Evolutionary conservation across 2,797 vertebrate genomes (phyloP), one percentile per base, ranked within the genome.

Genomic region (Lutjanus argentimaculatus): DNA sequence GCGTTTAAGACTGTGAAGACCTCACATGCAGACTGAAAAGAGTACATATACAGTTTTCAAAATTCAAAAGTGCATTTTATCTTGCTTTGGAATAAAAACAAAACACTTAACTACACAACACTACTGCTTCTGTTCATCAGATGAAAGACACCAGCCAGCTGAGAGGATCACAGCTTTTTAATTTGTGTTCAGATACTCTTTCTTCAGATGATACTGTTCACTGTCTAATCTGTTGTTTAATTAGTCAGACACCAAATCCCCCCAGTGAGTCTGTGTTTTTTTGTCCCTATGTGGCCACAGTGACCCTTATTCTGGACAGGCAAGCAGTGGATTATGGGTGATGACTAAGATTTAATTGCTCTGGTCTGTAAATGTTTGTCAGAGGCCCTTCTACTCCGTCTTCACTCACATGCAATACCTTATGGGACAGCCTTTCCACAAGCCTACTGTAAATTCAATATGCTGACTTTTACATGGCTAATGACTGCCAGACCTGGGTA

Each of bases 151-250:
- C 48, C 40, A 58, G 40, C 12, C 15, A 59, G 56, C 63, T 82
- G 75, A 84, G 61, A 68, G 55, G 72, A 85, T 85, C 67, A 69
- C 64, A 66, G 67, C 56, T 64, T 69, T 81, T 85, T 80, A 68
- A 84, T 89, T 69, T 56, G 63, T 55, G 69, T 75, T 72, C 61
- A 66, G 59, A 83, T 77, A n/a, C 64, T 64, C 62, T 58, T 14
- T 51, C 67, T 45, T 80, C 42, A 51, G 58, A 22, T 46, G 42
- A 59, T 30, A 45, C 63, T 52, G 40, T 42, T 66, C 58, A 75
- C 73, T 46, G 70, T 86, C 77, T 85, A 82, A 86, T 88, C 75
- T 78, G 61, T 12, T 46, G 65, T 77, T 82, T 84, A 72, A 79
- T 77, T 79, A 77, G 19, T 65, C n/a, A 11, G n/a, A 77, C 61